Conservation (phyloP, 37 sponge, comb jelly and placozoan genomes). For the Haliclona indistincta region DNA sequence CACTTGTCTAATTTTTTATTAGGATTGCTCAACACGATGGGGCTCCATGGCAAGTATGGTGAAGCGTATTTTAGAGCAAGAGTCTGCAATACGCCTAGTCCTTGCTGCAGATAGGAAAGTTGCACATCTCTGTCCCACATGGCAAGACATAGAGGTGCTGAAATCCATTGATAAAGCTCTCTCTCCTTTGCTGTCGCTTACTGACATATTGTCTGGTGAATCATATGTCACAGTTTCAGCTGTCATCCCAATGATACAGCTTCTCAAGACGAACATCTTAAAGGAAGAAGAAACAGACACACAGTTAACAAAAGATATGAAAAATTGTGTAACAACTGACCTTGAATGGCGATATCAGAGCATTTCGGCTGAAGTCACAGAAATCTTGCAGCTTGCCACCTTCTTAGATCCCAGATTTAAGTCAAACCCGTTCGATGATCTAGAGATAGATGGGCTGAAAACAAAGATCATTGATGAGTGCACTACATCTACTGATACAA, state of each 20-base stretch:
- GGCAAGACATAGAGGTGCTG: slow-evolving; percentile 44
- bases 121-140: slow-evolving; percentile 25
- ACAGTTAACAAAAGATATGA: slow-evolving; percentile 45
- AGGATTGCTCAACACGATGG: slow-evolving; percentile 45
- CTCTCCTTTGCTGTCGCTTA: slow-evolving; percentile 20
- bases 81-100: slow-evolving; percentile 21
- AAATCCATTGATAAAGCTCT: slow-evolving; percentile 24
- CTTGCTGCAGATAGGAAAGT: slow-evolving; percentile 33
- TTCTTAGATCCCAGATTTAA: slow-evolving; percentile 43
- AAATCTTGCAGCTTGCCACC: slow-evolving; percentile 16
- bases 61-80: slow-evolving; percentile 27
- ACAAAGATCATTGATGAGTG: too few species aligned
- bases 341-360: slow-evolving; percentile 11
- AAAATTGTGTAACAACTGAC: not conserved
- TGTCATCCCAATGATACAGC: slow-evolving; percentile 21
- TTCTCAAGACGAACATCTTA: not conserved
- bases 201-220: slow-evolving; percentile 48
- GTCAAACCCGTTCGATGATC: not conserved
- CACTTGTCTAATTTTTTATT: too few species aligned
- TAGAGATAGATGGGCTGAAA: too few species aligned
- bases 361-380: not conserved
- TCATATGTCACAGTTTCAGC: slow-evolving; percentile 39
- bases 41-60: slow-evolving; percentile 39
- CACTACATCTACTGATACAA: too few species aligned
- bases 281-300: slow-evolving; percentile 9